Conservation (phyloP, 2,113 vertebrate genomes). For the Melanostigma gelatinosum region DNA sequence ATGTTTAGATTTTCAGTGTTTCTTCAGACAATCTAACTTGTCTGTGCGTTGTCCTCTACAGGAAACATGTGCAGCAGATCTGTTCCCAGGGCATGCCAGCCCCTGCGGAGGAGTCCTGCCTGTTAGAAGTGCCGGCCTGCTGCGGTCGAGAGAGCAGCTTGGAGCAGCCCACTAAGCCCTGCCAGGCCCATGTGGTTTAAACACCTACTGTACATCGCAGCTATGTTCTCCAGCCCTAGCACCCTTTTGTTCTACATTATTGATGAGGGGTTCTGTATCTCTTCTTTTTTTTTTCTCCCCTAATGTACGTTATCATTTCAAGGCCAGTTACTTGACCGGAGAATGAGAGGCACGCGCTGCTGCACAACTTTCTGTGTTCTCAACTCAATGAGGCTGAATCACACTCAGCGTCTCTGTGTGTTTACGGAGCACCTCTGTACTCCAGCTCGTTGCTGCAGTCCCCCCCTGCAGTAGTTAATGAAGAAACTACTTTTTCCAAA, state of each 20-base stretch:
- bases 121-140: slow-evolving; percentile 83
- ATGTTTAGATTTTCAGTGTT: neutral
- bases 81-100: slow-evolving; percentile 80
- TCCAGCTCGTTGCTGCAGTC: slow-evolving; percentile 10
- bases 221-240: slow-evolving; percentile 2
- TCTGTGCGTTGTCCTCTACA: slow-evolving; percentile 44
- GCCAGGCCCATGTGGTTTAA: slow-evolving; percentile 87
- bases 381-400: slow-evolving; percentile 55
- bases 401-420: slow-evolving; percentile 47
- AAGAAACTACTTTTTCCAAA: slow-evolving; percentile 5
- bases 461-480: neutral
- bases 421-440: slow-evolving; percentile 35
- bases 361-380: slow-evolving; percentile 54
- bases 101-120: slow-evolving; percentile 82
- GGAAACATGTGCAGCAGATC: slow-evolving; percentile 93
- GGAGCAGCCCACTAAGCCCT: slow-evolving; percentile 85
- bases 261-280: neutral
- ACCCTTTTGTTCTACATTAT: slow-evolving; percentile 14
- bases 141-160: slow-evolving; percentile 91
- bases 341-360: slow-evolving; percentile 43
- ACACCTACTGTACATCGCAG: slow-evolving; percentile 16
- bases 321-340: slow-evolving; percentile 76
- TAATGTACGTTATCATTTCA: slow-evolving; percentile 35
- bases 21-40: neutral
- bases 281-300: neutral